Conservation (phyloP, 1,140 invertebrate genomes). For the Hyphantria cunea region DNA sequence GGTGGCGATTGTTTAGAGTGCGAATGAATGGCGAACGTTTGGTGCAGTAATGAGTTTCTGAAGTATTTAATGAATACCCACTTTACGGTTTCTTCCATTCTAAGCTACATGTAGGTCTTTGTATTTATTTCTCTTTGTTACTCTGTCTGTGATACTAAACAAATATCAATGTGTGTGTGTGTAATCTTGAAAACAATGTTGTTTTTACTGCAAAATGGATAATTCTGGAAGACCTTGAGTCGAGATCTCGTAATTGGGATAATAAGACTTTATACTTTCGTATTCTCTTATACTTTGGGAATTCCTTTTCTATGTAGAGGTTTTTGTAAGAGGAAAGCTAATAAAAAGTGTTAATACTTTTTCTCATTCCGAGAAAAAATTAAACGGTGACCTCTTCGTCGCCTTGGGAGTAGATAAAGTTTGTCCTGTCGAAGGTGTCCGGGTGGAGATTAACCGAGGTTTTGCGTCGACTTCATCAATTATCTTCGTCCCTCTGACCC, state of each 20-base stretch:
- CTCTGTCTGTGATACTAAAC: constrained; percentile 2
- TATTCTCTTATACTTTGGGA: neutral
- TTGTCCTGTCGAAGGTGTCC: constrained; percentile 48
- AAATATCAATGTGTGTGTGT: constrained; percentile 7
- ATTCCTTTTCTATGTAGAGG: neutral
- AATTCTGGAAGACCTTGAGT: neutral
- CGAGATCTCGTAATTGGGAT: constrained; percentile 1
- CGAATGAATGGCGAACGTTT: constrained; percentile 57
- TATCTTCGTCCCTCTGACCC: constrained; percentile 43
- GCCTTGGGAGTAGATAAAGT: constrained; percentile 45
- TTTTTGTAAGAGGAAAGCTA: neutral
- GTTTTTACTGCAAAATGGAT: constrained; percentile 6
- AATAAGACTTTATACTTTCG: constrained; percentile 2
- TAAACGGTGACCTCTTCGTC: constrained; percentile 32
- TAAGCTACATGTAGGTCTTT: constrained; percentile 29
- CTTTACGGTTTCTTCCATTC: constrained; percentile 35
- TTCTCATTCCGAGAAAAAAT: constrained; percentile 33
- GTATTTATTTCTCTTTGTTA: constrained; percentile 4
- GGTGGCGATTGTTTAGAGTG: constrained; percentile 50
- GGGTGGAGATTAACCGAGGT: constrained; percentile 52
- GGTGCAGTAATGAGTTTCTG: constrained; percentile 59
- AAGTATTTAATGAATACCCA: constrained; percentile 51
- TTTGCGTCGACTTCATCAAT: constrained; percentile 68
- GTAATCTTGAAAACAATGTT: neutral
- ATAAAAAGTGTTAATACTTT: constrained; percentile 25